These are phyloP conservation scores for Leuciscus waleckii DNA, from an alignment of 2,797 vertebrate species.

Conservation along the genomic window DNA sequence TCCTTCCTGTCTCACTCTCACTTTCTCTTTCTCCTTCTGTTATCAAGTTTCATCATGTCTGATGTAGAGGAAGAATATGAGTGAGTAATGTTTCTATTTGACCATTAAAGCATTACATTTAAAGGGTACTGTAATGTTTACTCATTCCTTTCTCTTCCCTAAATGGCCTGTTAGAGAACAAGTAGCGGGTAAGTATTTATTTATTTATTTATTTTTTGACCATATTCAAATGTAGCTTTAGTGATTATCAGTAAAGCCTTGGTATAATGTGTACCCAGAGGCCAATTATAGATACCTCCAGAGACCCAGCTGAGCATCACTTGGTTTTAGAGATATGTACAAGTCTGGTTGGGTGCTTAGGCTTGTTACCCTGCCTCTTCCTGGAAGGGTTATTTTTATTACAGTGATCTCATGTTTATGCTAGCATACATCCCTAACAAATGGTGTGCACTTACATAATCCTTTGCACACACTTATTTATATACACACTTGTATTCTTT, in stretches of 20 bases:
- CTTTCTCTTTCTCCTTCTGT: constrained; percentile 9
- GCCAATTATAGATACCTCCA: constrained; percentile 18
- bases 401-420: constrained; percentile 37
- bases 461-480: constrained; percentile 12
- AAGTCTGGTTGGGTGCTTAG: constrained; percentile 1
- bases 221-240: neutral
- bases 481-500: neutral
- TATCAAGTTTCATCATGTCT: constrained; percentile 60
- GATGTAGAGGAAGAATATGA: constrained; percentile 68
- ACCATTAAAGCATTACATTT: neutral
- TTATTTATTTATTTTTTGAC: neutral
- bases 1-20: neutral
- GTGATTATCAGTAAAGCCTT: constrained; percentile 21
- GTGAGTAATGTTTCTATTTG: constrained; percentile 55
- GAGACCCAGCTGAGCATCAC: neutral
- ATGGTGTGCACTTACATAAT: constrained; percentile 19
- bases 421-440: constrained; percentile 5
- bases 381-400: constrained; percentile 51
- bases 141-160: neutral
- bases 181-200: constrained; percentile 67
- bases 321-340: neutral
- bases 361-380: constrained; percentile 21
- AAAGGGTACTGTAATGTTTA: neutral
- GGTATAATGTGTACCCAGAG: constrained; percentile 37
- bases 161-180: constrained; percentile 68